phyloP scores from a whole-genome alignment of 2,113 vertebrate species.

The Plectropomus leopardus region DNA sequence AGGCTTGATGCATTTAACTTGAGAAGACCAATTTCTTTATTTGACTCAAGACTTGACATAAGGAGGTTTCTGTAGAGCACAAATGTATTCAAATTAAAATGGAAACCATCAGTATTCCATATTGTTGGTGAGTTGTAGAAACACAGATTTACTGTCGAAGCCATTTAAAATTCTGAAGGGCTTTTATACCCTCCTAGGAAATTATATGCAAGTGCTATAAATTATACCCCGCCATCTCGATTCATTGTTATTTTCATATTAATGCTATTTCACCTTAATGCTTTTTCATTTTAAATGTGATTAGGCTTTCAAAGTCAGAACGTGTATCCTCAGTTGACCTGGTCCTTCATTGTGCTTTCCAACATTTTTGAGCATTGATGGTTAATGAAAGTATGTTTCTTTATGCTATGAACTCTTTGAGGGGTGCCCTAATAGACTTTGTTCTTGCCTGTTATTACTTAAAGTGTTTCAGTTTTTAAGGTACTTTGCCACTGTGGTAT shows the following conservation, averaged over 20 bases:
- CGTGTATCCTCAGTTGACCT: slow-evolving; percentile 5
- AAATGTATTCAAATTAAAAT: slow-evolving; percentile 58
- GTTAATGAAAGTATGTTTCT: background rate
- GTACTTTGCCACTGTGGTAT: background rate
- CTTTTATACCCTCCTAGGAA: slow-evolving; percentile 52
- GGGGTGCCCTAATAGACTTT: background rate
- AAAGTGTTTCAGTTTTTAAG: background rate
- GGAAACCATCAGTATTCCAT: slow-evolving; percentile 29
- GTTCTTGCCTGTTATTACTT: background rate
- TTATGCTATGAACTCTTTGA: background rate
- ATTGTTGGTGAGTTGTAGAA: slow-evolving; percentile 47
- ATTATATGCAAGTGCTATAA: slow-evolving; percentile 61
- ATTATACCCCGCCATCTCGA: slow-evolving; percentile 36
- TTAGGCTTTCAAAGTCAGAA: slow-evolving; percentile 56
- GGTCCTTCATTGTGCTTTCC: background rate
- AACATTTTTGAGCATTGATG: background rate
- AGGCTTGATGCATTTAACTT: background rate
- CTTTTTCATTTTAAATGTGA: slow-evolving; percentile 59
- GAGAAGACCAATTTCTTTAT: background rate
- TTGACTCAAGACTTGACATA: background rate
- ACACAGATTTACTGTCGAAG: slow-evolving; percentile 53
- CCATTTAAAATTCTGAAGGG: slow-evolving; percentile 52
- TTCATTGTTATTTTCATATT: slow-evolving; percentile 54
- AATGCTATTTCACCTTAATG: slow-evolving; percentile 54
- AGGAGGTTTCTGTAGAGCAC: slow-evolving; percentile 8